Percentiles rank a stretch among this genome's conserved stretches.
Conservation (phyloP, 2,797 vertebrate species). For the Vultur gryphus region DNA sequence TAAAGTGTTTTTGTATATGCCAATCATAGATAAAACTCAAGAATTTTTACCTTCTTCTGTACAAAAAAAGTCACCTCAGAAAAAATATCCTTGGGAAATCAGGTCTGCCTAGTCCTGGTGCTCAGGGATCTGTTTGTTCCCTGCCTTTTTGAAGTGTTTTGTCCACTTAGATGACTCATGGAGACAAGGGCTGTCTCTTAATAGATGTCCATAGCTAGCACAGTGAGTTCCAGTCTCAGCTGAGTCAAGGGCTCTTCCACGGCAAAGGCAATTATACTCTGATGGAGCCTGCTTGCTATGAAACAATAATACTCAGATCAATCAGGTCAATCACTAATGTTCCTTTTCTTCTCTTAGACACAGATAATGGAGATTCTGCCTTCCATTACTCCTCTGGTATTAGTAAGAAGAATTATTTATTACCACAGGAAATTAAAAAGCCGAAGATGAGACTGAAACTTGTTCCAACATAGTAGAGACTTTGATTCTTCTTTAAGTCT, state of each 20-base stretch:
- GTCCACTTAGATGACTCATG: constrained; percentile 15
- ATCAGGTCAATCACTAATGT: neutral
- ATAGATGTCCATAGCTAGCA: neutral
- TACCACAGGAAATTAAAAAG: neutral
- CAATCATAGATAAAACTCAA: neutral
- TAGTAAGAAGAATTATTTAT: neutral
- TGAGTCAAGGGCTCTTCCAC: constrained; percentile 8
- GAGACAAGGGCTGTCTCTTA: neutral
- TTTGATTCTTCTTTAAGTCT: neutral
- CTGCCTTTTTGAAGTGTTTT: neutral
- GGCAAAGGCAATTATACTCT: neutral
- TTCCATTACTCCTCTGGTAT: neutral
- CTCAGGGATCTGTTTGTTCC: neutral
- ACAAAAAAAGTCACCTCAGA: neutral
- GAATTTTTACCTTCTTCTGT: neutral
- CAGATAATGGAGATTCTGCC: neutral
- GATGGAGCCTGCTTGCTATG: neutral
- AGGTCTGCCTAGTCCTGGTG: neutral
- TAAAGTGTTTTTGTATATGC: neutral
- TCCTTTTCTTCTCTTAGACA: neutral
- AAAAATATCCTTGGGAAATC: neutral
- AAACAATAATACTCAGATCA: neutral
- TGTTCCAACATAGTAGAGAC: neutral
- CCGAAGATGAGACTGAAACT: neutral
- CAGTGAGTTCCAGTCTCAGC: neutral